Base-by-base conservation (phyloP, 2,888 invertebrate species). In the Chaitophorus viminalis region DNA sequence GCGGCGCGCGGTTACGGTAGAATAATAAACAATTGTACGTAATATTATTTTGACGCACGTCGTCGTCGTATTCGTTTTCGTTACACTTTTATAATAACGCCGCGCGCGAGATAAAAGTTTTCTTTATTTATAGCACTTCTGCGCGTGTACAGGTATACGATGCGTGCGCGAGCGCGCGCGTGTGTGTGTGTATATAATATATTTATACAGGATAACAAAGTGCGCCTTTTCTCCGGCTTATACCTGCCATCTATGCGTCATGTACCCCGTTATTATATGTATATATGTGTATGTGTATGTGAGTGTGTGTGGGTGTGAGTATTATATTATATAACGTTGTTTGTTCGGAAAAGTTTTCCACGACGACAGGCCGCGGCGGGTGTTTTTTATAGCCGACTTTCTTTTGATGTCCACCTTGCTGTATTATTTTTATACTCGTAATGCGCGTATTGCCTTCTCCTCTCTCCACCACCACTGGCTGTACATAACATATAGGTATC, bases 371-470 rank as follows among this genome's bases (percentile, higher is more conserved):
- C n/a, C n/a, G 11, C 29, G 25, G 46, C 31, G 81, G 68, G 68
- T 70, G 81, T 70, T 46, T 70, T 70, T 82, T 31, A 82, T 21
- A 5, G 46, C 36, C 46, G 17, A 46, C 70, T 82, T 25, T 70
- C 81, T 46, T 46, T 82, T 82, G 46, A 82, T 82, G 68, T 82
- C 81, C 81, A 81, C 68, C 70, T 46, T 46, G 9, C 21, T 70
- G 31, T 68, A 70, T 81, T 81, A 81, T 81, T 81, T 46, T 81
- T 81, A 29, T 18, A 14, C 68, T 46, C 81, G 29, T 46, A 54
- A 14, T n/a, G 68, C 70, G 70, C 70, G 17, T 46, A 46, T 46
- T 46, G 46, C 46, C 8, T 46, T 46, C 14, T 1, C 46, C 46
- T 9, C 11, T 9, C 6, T 46, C 46, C 3, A 2, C n/a, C n/a